Conservation (phyloP, 2,797 vertebrate genomes). For the Leptatherina wallacei region DNA sequence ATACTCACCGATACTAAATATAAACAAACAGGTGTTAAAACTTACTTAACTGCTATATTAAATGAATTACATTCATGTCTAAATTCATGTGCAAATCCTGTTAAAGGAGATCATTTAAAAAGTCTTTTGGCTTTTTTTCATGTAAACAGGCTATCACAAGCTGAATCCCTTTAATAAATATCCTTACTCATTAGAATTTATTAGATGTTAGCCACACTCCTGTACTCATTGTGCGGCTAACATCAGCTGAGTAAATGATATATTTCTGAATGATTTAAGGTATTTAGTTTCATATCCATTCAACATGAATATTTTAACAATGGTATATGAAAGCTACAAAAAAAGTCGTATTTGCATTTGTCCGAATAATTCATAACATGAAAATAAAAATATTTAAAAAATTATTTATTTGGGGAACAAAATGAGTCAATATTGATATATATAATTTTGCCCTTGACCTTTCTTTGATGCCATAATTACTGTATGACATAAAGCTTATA, state of each 20-base stretch:
- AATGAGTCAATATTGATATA: background rate
- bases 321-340: no score
- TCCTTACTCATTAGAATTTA: no score
- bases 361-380: no score
- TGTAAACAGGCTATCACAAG: background rate
- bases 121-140: background rate
- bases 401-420: background rate
- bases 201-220: background rate
- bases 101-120: background rate
- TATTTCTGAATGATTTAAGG: background rate
- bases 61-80: no score
- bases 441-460: background rate
- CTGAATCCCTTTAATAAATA: no score
- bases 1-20: no score
- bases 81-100: no score
- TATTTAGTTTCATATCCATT: background rate
- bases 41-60: no score
- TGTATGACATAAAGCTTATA: constrained; percentile 14
- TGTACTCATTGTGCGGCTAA: background rate
- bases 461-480: background rate
- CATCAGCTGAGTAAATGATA: background rate
- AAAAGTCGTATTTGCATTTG: no score
- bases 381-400: background rate
- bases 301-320: no score
- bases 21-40: no score